Evolutionary conservation across 2,888 invertebrate species (phyloP), one percentile per base, ranked within the genome.

Genomic region (Athripsodes cinereus): DNA sequence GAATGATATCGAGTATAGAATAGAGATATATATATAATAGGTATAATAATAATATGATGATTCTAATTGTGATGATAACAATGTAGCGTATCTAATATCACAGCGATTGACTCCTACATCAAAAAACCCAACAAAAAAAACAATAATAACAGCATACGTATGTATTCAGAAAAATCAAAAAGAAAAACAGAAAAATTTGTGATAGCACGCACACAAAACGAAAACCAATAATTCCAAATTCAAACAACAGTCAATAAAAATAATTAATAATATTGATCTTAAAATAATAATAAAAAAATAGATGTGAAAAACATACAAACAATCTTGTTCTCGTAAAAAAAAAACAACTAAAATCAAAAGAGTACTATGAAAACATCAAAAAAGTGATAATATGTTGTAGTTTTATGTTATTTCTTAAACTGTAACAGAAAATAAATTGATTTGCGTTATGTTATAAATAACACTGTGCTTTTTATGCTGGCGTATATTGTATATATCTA

Each of bases 71-170:
- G 40, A 60, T 54, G 52, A 47, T 54, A 20, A 60, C 51, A 26
- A 58, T 53, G 47, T 46, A 62, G 58, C 57, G 54, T 34, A 52
- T 58, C 62, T 62, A 62, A 56, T 16, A 55, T 58, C 59, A 62
- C 60, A 62, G 58, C 57, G 56, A 58, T 53, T 49, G 53, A 62
- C 50, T 50, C 62, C 58, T 62, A 62, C 58, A 22, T 48, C 47
- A 11, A 22, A 47, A 52, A 26, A 40, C 16, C 5, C 46, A 22
- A 54, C 13, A 11, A 57, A 18, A 56, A 55, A 47, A 18, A 59
- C 55, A 52, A 20, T 52, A 55, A 52, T n/a, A 47, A 59, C 51
- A 55, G 59, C 55, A 55, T 53, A 59, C 59, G 55, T 52, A 48
- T 50, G 50, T 44, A 55, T 51, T 50, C 54, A 52, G 13, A 16